phyloP scores from a whole-genome alignment of 2,888 invertebrate genomes.

The Hirudinaria manillensis region DNA sequence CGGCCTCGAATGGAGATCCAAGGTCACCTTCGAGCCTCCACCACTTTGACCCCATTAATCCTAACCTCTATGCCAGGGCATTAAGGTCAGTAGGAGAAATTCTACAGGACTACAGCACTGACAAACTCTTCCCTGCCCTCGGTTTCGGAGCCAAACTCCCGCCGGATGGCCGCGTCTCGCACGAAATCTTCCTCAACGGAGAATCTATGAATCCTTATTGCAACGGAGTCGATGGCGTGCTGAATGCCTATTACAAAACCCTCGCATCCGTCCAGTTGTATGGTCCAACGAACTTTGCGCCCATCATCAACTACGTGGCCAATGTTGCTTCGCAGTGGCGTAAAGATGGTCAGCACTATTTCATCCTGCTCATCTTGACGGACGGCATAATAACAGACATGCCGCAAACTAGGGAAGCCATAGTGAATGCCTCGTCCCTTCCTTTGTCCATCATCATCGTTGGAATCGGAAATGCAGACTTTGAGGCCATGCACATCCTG shows the following conservation, averaged over 20 bases:
- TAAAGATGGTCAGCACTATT: constrained; percentile 57
- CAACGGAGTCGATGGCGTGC: constrained; percentile 43
- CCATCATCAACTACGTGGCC: constrained; percentile 52
- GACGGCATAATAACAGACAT: constrained; percentile 64
- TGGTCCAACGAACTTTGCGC: constrained; percentile 53
- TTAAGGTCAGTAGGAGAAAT: constrained; percentile 56
- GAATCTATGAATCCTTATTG: constrained; percentile 58
- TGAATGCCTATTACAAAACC: constrained; percentile 49
- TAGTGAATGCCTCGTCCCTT: constrained; percentile 53
- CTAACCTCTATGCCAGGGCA: constrained; percentile 57
- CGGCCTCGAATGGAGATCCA: constrained; percentile 56
- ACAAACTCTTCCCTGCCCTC: constrained; percentile 59
- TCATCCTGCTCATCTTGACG: constrained; percentile 62
- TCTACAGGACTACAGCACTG: constrained; percentile 56
- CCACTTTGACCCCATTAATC: constrained; percentile 52
- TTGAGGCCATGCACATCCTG: constrained; percentile 50
- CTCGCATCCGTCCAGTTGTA: constrained; percentile 49
- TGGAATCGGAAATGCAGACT: constrained; percentile 53
- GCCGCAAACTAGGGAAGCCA: constrained; percentile 38
- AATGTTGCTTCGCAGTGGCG: constrained; percentile 41
- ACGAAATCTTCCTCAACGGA: constrained; percentile 59
- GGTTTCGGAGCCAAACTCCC: constrained; percentile 60
- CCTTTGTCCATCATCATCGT: constrained; percentile 53
- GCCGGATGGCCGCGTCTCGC: constrained; percentile 56
- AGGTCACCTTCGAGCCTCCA: constrained; percentile 51